Conservation (phyloP, 2,888 invertebrate species). For the Limnephilus auricula region DNA sequence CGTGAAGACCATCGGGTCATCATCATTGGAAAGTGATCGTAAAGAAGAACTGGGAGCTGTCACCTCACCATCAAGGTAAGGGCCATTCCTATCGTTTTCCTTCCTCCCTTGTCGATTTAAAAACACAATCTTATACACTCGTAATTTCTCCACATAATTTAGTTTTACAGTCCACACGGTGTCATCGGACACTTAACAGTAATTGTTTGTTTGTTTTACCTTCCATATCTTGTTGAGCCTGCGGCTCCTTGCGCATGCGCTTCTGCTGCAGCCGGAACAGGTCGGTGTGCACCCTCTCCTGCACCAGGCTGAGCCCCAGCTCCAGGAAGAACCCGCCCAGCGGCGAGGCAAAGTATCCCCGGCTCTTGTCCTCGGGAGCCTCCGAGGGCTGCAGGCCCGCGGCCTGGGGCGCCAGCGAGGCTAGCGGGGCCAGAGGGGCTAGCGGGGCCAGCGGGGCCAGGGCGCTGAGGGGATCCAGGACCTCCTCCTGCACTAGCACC, state of each 20-base stretch:
- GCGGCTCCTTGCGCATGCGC: background rate
- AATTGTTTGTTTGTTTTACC: background rate
- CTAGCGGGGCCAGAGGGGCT: background rate
- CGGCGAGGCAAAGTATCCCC: constrained; percentile 48
- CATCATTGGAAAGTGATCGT: no score
- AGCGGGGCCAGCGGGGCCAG: background rate
- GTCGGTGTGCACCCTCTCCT: constrained; percentile 51
- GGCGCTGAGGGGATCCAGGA: background rate
- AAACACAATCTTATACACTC: no score
- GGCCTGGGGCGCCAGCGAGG: background rate
- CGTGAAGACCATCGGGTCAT: no score
- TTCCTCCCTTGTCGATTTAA: no score
- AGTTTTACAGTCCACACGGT: no score
- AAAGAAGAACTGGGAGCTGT: no score
- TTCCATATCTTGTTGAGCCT: background rate
- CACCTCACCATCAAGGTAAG: no score
- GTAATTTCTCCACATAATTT: no score
- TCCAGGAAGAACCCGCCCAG: constrained; percentile 55
- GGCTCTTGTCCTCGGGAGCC: constrained; percentile 14
- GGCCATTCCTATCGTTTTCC: no score
- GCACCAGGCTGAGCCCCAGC: constrained; percentile 52
- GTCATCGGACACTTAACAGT: no score
- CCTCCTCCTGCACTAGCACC: constrained; percentile 47
- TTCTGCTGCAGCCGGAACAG: constrained; percentile 44
- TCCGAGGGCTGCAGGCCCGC: background rate